Percentiles rank a stretch among this genome's conserved stretches.
phyloP scores from a whole-genome alignment of 2,797 vertebrate genomes.

The Anisognathus igniventris region DNA sequence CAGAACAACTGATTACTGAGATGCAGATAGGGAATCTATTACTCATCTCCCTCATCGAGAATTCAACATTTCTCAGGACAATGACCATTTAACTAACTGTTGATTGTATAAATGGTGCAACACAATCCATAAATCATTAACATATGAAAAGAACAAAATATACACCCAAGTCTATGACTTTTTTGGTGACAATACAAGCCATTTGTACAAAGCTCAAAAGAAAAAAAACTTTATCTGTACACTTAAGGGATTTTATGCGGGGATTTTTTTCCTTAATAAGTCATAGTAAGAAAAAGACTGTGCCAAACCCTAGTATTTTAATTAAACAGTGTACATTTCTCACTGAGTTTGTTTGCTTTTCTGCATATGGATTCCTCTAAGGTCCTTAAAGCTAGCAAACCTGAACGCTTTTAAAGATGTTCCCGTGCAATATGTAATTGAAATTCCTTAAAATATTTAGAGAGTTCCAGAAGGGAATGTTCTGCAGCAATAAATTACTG shows the following conservation, averaged over 20 bases:
- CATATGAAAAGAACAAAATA: background rate
- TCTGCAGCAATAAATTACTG: conserved; percentile 28
- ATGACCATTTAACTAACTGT: conserved; percentile 36
- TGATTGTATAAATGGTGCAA: background rate
- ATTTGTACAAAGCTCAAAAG: background rate
- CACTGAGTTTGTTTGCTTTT: background rate
- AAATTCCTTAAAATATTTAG: conserved; percentile 57
- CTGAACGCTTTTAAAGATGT: background rate
- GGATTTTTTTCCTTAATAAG: background rate
- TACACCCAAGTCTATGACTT: background rate
- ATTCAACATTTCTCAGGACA: conserved; percentile 44
- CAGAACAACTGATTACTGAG: background rate
- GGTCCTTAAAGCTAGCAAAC: conserved; percentile 3
- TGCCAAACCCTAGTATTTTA: background rate
- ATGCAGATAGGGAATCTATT: conserved; percentile 12
- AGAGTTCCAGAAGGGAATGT: conserved; percentile 19
- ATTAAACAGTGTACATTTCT: conserved; percentile 24
- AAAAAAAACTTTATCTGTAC: background rate
- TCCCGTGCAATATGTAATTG: conserved; percentile 14
- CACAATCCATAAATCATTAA: conserved; percentile 1
- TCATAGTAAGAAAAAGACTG: background rate
- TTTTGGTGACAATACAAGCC: background rate
- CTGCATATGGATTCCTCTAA: conserved; percentile 14
- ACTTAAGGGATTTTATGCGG: background rate
- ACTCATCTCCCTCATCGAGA: background rate